Evolutionary conservation across 2,797 vertebrate genomes (phyloP), one percentile per base, ranked within the genome.

Genomic region (Galagoides demidoff): DNA sequence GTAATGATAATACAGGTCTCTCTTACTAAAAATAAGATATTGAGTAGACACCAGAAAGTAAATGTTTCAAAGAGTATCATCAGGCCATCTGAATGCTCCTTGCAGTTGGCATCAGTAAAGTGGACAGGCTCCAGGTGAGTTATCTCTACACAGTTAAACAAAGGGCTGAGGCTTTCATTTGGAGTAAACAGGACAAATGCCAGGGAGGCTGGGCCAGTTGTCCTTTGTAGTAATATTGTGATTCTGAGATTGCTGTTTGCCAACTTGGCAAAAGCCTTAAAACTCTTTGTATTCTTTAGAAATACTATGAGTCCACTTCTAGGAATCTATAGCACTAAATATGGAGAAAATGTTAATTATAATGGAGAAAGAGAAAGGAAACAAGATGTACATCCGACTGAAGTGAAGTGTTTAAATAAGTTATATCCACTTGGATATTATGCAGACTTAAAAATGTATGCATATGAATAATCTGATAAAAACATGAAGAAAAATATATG

Each of bases 341-440:
- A 74, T 7, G 89, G 79, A 59, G 73, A 29, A 84, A 84, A 22
- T 52, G 0, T n/a, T 76, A 11, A 83, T 70, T 93, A 27, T 68
- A 89, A 86, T 71, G 23, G 9, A 61, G 45, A 71, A 76, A 90
- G 52, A 59, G 85, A 95, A 79, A 71, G 57, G 45, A 70, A 93
- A 57, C 52, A 84, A 89, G 14, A 7, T 45, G 17, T 70, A 77
- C 49, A 16, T 52, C 37, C 85, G 74, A 45, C 49, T 71, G 43
- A 90, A 81, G 12, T 13, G 43, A 96, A 96, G 88, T 43, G 52
- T 71, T 25, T 73, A 13, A 87, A 93, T 84, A 93, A 85, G 52
- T 95, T 52, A 90, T 20, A 10, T 84, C 29, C 7, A 73, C 17
- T 90, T 83, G 39, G 45, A 71, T 39, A 95, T 25, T 78, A 57